Evolutionary conservation across 2,888 invertebrate genomes (phyloP), one percentile per base, ranked within the genome.

Genomic region (Acrobeloides nanus): DNA sequence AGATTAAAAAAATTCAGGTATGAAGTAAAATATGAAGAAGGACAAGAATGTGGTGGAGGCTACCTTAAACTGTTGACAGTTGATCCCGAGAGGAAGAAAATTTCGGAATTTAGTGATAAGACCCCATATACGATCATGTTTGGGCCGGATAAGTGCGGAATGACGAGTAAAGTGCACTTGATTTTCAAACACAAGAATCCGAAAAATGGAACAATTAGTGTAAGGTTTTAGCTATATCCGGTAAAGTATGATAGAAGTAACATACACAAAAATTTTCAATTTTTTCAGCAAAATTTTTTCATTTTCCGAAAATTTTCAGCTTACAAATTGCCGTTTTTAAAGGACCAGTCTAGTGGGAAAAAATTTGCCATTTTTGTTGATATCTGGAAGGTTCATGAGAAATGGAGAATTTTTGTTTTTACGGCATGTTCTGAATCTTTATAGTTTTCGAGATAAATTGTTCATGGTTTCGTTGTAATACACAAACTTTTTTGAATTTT

Each of bases 111-210:
- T 46, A 51, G 53, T 29, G 95, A 97, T 78, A 90, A 89, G 78
- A 90, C 93, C 0, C 85, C 90, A 0, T 99, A 95, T 79, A 87
- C 90, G 2, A 89, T 99, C 70, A 97, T 99, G 97, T 99, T 97
- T 78, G 97, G 97, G 0, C 95, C 95, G 7, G 97, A 97, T 80
- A 97, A 93, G 77, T 97, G 97, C 77, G 95, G 95, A 56, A 86
- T 86, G 73, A 89, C 89, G 75, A 84, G 87, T 73, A 93, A 93
- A 79, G 83, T 84, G 8, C 84, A 84, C 67, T 84, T 84, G 66
- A 99, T 99, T 76, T 89, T 99, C 79, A 82, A 87, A 42, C 92
- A 93, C 76, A 84, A 82, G 75, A 95, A 97, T 79, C 95, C 93
- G 8, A 80, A 83, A 68, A 95, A 89, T 74, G 89, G 87, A 37